phyloP scores from a whole-genome alignment of 2,113 vertebrate genomes.

The Sakesphorus luctuosus region DNA sequence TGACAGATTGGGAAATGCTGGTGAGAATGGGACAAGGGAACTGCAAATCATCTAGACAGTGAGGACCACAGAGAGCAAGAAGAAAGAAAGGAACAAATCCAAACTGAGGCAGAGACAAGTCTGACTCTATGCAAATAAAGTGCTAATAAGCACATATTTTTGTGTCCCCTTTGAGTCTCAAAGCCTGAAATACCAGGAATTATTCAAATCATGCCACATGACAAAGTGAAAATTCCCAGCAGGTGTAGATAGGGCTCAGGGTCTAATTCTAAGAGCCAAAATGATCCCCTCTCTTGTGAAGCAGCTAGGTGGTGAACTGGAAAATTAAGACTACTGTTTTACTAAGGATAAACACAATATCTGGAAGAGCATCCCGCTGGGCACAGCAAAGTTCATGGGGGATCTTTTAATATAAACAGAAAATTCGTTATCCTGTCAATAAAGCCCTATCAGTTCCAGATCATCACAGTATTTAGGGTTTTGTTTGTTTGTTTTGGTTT shows the following conservation, averaged over 20 bases:
- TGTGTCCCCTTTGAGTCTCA: background rate
- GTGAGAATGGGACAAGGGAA: background rate
- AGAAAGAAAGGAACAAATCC: background rate
- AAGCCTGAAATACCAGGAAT: background rate
- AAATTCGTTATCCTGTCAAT: background rate
- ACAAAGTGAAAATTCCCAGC: constrained; percentile 13
- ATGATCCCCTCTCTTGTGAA: background rate
- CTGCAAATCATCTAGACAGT: background rate
- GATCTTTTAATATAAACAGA: background rate
- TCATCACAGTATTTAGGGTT: background rate
- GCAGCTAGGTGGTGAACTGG: constrained; percentile 21
- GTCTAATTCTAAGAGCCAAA: constrained; percentile 3
- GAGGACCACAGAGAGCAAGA: background rate
- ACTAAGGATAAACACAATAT: constrained; percentile 47
- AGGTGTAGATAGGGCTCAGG: background rate
- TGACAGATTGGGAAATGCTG: background rate
- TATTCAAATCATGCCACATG: background rate
- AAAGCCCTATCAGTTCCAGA: background rate
- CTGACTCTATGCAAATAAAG: background rate
- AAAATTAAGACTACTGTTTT: constrained; percentile 61
- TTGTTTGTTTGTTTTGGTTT: too few species aligned
- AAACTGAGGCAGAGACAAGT: accelerated
- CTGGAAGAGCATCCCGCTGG: constrained; percentile 1
- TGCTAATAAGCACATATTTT: background rate
- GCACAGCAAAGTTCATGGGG: background rate